A percentile compares a stretch with the other conserved stretches of the same genome.
phyloP scores from a whole-genome alignment of 2,888 invertebrate genomes.

The Andrena bicolor region DNA sequence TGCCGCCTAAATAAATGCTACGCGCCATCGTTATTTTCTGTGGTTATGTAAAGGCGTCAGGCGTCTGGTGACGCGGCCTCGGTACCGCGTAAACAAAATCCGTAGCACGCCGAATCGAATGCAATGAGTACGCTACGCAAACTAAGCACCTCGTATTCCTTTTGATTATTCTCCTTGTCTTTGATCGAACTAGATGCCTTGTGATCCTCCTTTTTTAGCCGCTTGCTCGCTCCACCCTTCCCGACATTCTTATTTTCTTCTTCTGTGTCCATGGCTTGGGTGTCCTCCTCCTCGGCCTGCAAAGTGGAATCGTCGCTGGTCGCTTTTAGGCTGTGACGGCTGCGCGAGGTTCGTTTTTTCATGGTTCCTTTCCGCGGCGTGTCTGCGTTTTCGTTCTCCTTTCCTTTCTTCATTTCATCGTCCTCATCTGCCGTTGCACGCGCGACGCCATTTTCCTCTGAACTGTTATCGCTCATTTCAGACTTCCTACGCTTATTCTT shows the following conservation, averaged over 20 bases:
- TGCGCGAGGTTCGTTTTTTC: conserved; percentile 71
- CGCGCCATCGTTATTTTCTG: not conserved
- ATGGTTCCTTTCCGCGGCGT: conserved; percentile 46
- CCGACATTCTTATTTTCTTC: conserved; percentile 76
- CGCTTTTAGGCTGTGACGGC: conserved; percentile 57
- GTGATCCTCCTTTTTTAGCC: conserved; percentile 76
- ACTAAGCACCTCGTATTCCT: conserved; percentile 86
- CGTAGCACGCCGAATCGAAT: not conserved
- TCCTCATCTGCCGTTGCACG: conserved; percentile 60
- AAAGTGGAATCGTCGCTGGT: conserved; percentile 70
- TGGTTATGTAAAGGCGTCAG: conserved; percentile 15
- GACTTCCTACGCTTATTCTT: conserved; percentile 81
- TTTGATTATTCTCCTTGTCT: conserved; percentile 84
- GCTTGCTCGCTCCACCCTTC: conserved; percentile 71
- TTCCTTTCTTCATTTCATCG: conserved; percentile 68
- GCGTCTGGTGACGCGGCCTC: not conserved
- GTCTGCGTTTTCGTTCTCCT: conserved; percentile 75
- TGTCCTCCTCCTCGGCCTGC: conserved; percentile 58
- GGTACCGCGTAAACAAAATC: conserved; percentile 22
- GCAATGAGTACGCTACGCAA: not conserved
- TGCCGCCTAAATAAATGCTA: not conserved
- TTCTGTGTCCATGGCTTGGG: conserved; percentile 17
- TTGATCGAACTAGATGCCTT: conserved; percentile 75
- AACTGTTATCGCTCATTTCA: conserved; percentile 79
- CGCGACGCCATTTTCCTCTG: conserved; percentile 82